These are phyloP conservation scores for Paedocypris micromegethes DNA, from an alignment of 2,797 vertebrate genomes.

Conservation along the genomic window DNA sequence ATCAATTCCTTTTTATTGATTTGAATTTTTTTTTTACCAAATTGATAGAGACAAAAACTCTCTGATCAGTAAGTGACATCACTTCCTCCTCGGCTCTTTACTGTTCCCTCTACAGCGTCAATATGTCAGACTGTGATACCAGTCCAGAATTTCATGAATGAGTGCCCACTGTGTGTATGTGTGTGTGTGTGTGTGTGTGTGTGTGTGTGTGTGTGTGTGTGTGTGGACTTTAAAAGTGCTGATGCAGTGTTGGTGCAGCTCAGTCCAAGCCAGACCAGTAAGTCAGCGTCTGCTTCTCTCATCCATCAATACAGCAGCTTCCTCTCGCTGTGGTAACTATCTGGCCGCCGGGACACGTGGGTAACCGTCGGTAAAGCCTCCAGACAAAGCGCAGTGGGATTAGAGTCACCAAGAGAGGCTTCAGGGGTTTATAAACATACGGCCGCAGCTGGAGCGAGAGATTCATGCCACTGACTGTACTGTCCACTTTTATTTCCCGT, in stretches of 20 bases:
- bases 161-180: not conserved
- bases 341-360: constrained; percentile 11
- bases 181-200: not conserved
- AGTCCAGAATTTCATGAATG: not conserved
- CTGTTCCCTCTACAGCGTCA: too few relatives aligned
- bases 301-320: constrained; percentile 11
- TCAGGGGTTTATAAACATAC: constrained; percentile 3
- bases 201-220: not conserved
- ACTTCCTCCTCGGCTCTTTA: too few relatives aligned
- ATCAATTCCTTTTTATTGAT: too few relatives aligned
- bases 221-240: constrained; percentile 10
- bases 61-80: too few relatives aligned
- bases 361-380: constrained; percentile 12
- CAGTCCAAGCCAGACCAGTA: not conserved
- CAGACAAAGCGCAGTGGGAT: constrained; percentile 9
- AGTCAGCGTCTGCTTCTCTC: constrained; percentile 6
- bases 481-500: too few relatives aligned
- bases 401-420: constrained; percentile 1
- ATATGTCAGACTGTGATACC: not conserved
- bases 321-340: constrained; percentile 15
- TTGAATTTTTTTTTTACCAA: too few relatives aligned
- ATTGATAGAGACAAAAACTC: too few relatives aligned
- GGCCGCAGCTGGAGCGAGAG: not conserved
- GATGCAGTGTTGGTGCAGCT: not conserved
- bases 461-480: too few relatives aligned